Percentiles rank a stretch among this genome's conserved stretches.
These are phyloP conservation scores for Leptopilina clavipes DNA, from an alignment of 1,140 invertebrate species.

Conservation along the genomic window DNA sequence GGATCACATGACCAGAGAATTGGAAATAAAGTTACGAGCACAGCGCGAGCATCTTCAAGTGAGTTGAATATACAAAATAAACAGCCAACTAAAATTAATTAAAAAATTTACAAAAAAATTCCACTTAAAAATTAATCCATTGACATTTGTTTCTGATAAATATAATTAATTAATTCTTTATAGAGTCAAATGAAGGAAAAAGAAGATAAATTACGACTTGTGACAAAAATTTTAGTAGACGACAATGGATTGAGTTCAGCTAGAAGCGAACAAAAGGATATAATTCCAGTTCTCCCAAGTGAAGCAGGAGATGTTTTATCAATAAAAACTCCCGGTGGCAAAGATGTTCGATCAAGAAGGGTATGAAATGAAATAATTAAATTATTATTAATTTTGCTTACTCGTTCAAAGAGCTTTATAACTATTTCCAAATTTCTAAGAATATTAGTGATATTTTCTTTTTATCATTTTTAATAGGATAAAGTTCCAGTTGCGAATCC, in stretches of 20 bases:
- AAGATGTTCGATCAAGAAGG: slow-evolving; percentile 63
- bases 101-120: slow-evolving; percentile 35
- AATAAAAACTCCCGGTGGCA: slow-evolving; percentile 48
- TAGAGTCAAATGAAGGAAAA: slow-evolving; percentile 74
- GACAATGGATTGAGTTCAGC: slow-evolving; percentile 58
- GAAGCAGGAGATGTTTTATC: slow-evolving; percentile 47
- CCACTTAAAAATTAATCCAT: neutral
- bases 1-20: slow-evolving; percentile 80
- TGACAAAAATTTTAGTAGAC: slow-evolving; percentile 73
- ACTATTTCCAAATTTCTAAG: no score
- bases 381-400: no score
- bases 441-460: no score
- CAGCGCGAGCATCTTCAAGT: slow-evolving; percentile 81
- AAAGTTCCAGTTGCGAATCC: slow-evolving; percentile 80
- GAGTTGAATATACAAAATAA: slow-evolving; percentile 39
- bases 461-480: slow-evolving; percentile 54
- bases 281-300: slow-evolving; percentile 42
- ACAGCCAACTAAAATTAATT: slow-evolving; percentile 15
- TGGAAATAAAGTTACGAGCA: slow-evolving; percentile 79
- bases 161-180: slow-evolving; percentile 45
- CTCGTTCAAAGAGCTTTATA: no score
- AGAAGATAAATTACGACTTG: slow-evolving; percentile 74
- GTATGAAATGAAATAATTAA: slow-evolving; percentile 42
- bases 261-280: slow-evolving; percentile 55
- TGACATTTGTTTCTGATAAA: neutral